These are phyloP conservation scores for Phaethornis superciliosus DNA, from an alignment of 2,113 vertebrate species.

Conservation along the genomic window DNA sequence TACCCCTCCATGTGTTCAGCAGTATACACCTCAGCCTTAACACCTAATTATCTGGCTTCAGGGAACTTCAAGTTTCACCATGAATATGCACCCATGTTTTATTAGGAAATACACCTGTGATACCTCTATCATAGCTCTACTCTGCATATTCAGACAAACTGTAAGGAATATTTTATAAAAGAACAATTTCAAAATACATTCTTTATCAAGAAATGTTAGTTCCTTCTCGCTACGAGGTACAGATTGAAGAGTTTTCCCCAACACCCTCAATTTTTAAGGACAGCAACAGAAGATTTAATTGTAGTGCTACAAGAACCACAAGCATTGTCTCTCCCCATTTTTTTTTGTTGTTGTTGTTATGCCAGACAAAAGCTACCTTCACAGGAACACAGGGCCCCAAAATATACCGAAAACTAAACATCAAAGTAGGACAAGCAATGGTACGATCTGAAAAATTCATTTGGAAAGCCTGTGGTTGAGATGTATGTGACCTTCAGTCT, in stretches of 20 bases:
- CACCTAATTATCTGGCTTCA: not conserved
- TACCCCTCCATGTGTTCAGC: not conserved
- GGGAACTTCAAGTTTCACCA: not conserved
- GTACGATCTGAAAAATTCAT: not conserved
- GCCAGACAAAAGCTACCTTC: not conserved
- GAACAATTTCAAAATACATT: not conserved
- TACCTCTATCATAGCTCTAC: not conserved
- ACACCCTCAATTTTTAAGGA: not conserved
- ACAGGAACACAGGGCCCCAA: not conserved
- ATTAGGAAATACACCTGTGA: not conserved
- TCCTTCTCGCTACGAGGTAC: not conserved
- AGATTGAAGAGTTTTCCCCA: not conserved
- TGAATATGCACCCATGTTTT: not conserved
- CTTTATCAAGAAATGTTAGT: not conserved
- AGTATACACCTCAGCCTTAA: not conserved
- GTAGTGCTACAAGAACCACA: rapidly evolving
- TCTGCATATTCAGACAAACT: not conserved
- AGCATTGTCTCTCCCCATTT: not conserved
- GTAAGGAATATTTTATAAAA: not conserved
- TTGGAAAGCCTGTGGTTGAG: not conserved
- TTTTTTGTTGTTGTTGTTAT: not conserved
- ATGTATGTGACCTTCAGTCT: not conserved
- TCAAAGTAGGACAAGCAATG: not conserved
- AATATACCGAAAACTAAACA: not conserved
- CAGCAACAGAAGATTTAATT: not conserved